A percentile compares a stretch with the other conserved stretches of the same genome.
Evolutionary conservation across 2,888 invertebrate species (phyloP).

Genomic region (Xylota sylvarum): DNA sequence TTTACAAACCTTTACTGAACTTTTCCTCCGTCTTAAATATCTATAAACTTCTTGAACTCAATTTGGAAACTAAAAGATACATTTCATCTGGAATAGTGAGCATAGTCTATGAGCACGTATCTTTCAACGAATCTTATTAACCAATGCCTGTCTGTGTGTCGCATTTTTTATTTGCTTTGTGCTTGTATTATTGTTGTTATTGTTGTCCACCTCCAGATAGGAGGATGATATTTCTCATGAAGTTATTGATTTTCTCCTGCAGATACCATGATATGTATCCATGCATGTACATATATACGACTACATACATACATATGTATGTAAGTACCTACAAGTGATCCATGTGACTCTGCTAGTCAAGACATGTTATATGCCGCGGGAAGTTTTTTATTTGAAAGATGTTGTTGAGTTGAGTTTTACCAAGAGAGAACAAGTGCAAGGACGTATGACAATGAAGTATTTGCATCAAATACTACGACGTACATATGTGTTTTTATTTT

Average conservation of each 20-base stretch:
- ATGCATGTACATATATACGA: neutral
- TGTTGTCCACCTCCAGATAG: neutral
- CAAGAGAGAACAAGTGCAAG: constrained; percentile 19
- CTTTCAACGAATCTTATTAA: constrained; percentile 13
- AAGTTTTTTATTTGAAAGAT: constrained; percentile 4
- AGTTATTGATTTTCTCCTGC: constrained; percentile 24
- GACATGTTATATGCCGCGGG: neutral
- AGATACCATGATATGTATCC: neutral
- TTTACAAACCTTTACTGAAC: constrained; percentile 1
- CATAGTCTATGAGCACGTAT: constrained; percentile 32
- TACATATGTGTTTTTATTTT: neutral
- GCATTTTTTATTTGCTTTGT: constrained; percentile 11
- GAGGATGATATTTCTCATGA: constrained; percentile 14
- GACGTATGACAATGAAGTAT: constrained; percentile 13
- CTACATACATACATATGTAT: too few species aligned
- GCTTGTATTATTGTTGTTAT: neutral
- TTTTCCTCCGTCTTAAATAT: neutral
- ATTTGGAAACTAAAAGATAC: constrained; percentile 15
- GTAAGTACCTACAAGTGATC: neutral
- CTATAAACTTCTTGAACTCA: constrained; percentile 15
- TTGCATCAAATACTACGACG: constrained; percentile 21
- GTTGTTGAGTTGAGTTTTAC: neutral
- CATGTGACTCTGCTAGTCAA: constrained; percentile 10
- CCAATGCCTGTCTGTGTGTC: constrained; percentile 18
- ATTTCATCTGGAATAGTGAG: neutral